Conservation (phyloP, 2,888 invertebrate genomes). For the Piscicola geometra region DNA sequence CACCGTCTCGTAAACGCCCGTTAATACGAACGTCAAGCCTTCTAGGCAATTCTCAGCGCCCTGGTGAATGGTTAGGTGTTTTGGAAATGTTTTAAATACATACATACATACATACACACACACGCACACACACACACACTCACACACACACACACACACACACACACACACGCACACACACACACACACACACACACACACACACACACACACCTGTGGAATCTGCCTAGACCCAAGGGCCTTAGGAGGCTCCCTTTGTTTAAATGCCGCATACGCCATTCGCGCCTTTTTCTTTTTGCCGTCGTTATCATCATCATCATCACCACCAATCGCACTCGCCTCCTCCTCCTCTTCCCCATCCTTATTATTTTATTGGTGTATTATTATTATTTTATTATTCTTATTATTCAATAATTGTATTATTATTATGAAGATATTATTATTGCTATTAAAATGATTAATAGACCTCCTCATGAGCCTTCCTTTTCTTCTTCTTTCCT, state of each 20-base stretch:
- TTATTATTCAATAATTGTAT: background rate
- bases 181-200: background rate
- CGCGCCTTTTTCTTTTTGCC: slow-evolving; percentile 1
- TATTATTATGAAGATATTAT: background rate
- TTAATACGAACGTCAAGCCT: slow-evolving; percentile 61
- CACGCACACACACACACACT: slow-evolving; percentile 17
- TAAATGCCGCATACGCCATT: slow-evolving; percentile 68
- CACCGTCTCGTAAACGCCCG: slow-evolving; percentile 73
- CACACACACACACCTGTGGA: slow-evolving; percentile 40
- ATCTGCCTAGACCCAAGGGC: slow-evolving; percentile 73
- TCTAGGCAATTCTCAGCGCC: slow-evolving; percentile 56
- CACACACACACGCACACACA: background rate
- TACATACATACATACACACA: slow-evolving; percentile 19
- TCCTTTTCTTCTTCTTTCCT: background rate
- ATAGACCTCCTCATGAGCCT: background rate
- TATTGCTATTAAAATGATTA: background rate
- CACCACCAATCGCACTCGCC: too few species aligned
- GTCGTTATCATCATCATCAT: background rate
- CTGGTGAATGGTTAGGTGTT: slow-evolving; percentile 56
- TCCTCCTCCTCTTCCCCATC: background rate
- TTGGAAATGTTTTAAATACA: slow-evolving; percentile 4
- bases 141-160: slow-evolving; percentile 19
- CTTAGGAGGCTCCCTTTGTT: slow-evolving; percentile 66
- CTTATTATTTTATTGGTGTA: too few species aligned
- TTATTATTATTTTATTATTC: too few species aligned